Evolutionary conservation across 2,113 vertebrate species (phyloP).

Genomic region (Leucoraja erinaceus): DNA sequence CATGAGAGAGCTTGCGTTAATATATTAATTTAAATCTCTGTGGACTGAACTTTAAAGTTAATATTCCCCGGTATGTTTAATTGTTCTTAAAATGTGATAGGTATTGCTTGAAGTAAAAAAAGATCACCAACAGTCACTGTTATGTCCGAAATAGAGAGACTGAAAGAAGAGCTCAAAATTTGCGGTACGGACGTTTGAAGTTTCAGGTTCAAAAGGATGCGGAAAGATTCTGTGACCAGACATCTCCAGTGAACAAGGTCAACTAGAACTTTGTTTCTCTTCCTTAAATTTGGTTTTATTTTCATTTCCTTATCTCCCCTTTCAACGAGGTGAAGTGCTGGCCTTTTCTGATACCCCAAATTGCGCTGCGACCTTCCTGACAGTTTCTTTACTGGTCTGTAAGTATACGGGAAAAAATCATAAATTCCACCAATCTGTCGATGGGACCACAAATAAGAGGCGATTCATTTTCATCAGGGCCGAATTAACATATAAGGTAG

Average conservation of each 20-base stretch:
- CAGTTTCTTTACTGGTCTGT: too few relatives aligned
- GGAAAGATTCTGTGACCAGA: not conserved
- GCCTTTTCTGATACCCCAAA: not conserved
- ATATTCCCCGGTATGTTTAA: not conserved
- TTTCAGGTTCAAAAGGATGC: not conserved
- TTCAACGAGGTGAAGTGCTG: not conserved
- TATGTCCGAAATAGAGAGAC: not conserved
- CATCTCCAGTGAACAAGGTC: not conserved
- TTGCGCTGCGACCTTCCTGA: not conserved
- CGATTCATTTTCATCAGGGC: not conserved
- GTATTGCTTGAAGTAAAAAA: not conserved
- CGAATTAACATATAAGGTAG: too few relatives aligned
- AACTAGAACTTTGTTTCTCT: not conserved
- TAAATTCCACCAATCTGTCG: not conserved
- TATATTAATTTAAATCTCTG: not conserved
- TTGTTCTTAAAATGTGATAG: not conserved
- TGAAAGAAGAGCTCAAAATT: not conserved
- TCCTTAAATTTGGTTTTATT: not conserved
- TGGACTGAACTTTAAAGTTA: not conserved
- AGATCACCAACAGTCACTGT: not conserved
- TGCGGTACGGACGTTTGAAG: not conserved
- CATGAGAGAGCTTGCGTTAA: not conserved
- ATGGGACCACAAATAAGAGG: not conserved
- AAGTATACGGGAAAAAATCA: not conserved
- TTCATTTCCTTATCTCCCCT: not conserved